Conservation (phyloP, 2,113 vertebrate genomes). For the Pimephales promelas region DNA sequence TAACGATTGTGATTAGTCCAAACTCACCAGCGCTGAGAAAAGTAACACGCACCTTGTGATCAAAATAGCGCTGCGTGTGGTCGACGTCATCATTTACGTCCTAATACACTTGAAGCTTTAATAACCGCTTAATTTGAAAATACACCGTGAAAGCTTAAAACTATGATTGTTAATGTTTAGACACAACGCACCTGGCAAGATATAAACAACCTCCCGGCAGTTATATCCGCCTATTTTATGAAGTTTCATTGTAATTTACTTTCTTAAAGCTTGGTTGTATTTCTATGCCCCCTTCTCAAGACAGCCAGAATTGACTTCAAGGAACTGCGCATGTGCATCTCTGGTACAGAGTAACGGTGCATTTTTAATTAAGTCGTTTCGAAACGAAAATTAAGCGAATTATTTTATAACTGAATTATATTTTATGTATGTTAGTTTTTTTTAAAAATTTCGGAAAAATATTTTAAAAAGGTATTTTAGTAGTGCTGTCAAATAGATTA, state of each 20-base stretch:
- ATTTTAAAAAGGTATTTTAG: no score
- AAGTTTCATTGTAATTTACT: not conserved
- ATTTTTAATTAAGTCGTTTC: not conserved
- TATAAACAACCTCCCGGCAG: not conserved
- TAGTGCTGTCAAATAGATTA: no score
- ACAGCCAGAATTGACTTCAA: not conserved
- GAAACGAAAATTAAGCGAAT: not conserved
- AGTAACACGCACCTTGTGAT: not conserved
- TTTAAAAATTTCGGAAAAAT: not conserved
- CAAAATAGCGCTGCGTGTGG: no score
- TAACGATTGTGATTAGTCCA: not conserved
- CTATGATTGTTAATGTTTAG: not conserved
- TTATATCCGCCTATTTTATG: not conserved
- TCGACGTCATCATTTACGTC: not conserved
- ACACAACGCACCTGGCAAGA: not conserved
- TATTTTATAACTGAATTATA: not conserved
- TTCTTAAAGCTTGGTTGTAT: not conserved
- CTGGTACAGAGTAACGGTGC: not conserved
- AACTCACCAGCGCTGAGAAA: not conserved
- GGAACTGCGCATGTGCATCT: slow-evolving; percentile 42
- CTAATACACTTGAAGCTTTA: not conserved
- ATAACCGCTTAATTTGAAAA: not conserved
- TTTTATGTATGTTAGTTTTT: not conserved
- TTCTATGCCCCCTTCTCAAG: not conserved
- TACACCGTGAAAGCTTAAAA: not conserved